A percentile compares a stretch with the other conserved stretches of the same genome.
Conservation (phyloP, 2,797 vertebrate species). For the Pempheris klunzingeri region DNA sequence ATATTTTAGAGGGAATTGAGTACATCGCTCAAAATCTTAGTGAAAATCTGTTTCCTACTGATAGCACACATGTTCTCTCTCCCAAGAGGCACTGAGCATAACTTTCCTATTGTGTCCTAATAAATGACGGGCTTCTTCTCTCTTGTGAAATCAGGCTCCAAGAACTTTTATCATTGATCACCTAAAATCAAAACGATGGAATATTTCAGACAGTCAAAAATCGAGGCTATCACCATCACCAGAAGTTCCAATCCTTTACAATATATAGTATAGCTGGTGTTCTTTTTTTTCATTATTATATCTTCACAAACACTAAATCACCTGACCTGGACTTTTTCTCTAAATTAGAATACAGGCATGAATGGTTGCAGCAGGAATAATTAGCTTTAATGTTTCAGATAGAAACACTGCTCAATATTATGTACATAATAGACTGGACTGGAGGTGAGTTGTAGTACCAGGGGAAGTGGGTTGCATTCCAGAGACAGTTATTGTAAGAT, state of each 20-base stretch:
- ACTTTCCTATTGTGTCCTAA: conserved; percentile 8
- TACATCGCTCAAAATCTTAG: background rate
- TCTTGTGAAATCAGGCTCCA: background rate
- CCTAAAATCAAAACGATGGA: background rate
- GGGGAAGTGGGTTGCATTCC: conserved; percentile 74
- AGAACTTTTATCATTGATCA: background rate
- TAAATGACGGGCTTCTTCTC: background rate
- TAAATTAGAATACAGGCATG: background rate
- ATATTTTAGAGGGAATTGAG: background rate
- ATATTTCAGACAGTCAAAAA: background rate
- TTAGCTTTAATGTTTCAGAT: background rate
- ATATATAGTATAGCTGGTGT: background rate
- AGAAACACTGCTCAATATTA: conserved; percentile 16
- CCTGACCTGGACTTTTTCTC: background rate
- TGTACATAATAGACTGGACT: conserved; percentile 8
- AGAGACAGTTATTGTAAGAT: conserved; percentile 73
- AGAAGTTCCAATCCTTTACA: background rate
- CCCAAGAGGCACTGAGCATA: conserved; percentile 3
- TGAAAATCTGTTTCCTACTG: background rate
- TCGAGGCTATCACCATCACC: background rate
- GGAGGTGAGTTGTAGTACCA: conserved; percentile 24
- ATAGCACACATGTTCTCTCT: background rate
- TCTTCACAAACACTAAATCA: background rate
- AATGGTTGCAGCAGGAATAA: background rate
- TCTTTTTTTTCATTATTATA: background rate